phyloP scores from a whole-genome alignment of 2,113 vertebrate genomes.

The Poecilia latipinna region DNA sequence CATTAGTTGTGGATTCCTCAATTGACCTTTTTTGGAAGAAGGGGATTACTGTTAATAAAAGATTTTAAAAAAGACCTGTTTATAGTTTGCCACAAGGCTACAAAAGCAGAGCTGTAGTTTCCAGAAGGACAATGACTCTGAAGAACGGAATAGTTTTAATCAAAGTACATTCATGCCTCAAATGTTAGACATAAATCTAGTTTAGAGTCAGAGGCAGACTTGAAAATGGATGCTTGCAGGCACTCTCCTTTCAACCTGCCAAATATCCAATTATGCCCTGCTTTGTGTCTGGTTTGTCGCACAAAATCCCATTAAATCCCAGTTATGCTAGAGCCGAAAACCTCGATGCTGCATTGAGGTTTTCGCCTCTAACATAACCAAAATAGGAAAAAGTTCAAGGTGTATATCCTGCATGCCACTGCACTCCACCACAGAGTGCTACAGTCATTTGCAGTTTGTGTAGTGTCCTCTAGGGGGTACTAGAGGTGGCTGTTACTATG shows the following conservation, averaged over 20 bases:
- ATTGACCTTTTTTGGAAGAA: too few relatives aligned
- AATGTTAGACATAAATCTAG: neutral
- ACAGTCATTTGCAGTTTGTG: slow-evolving; percentile 43
- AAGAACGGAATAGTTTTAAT: neutral
- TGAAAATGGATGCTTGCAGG: neutral
- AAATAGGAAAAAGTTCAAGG: neutral
- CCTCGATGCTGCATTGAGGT: neutral
- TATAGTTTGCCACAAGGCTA: neutral
- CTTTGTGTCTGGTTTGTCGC: neutral
- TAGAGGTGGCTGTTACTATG: slow-evolving; percentile 50
- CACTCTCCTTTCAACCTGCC: neutral
- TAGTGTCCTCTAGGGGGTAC: slow-evolving; percentile 71
- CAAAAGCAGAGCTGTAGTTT: neutral
- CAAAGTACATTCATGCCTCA: neutral
- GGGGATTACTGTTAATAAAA: neutral
- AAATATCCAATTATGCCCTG: neutral
- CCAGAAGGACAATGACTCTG: neutral
- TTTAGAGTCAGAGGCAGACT: neutral
- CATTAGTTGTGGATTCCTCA: neutral
- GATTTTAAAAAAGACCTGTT: neutral
- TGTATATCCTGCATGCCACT: neutral
- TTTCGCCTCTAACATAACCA: neutral
- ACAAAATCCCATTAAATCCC: neutral
- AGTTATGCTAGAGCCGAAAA: too few relatives aligned
- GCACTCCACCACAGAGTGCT: neutral